Base-by-base conservation (phyloP, 2,888 invertebrate genomes). In the Amaurobius ferox region DNA sequence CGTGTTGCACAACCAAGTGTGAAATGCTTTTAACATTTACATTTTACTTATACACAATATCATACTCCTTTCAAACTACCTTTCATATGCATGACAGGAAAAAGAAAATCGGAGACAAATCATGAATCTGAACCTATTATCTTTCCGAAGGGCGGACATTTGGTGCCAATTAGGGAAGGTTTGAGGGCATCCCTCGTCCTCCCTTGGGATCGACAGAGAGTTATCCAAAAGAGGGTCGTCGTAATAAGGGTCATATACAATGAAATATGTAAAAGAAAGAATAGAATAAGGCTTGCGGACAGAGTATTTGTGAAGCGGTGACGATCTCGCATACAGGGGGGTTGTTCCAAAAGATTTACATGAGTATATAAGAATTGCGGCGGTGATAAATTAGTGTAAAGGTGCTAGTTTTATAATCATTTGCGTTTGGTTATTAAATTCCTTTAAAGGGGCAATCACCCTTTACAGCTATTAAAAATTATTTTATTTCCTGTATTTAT, bases 91-190 rank as follows among this genome's bases (percentile, higher is more conserved):
- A n/a, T n/a, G n/a, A n/a, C n/a, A n/a, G n/a, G n/a, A n/a, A n/a
- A n/a, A n/a, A n/a, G n/a, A n/a, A n/a, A n/a, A n/a, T n/a, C n/a
- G n/a, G n/a, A n/a, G n/a, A n/a, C n/a, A n/a, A n/a, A n/a, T n/a
- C n/a, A n/a, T n/a, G n/a, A n/a, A n/a, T n/a, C n/a, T n/a, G n/a
- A n/a, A n/a, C n/a, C n/a, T n/a, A n/a, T n/a, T n/a, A n/a, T n/a
- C n/a, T n/a, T n/a, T n/a, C n/a, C n/a, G n/a, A n/a, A n/a, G n/a
- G 67, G 30, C 67, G 29, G 30, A 39, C 55, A 73, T 71, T 80
- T 80, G 32, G 67, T 40, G 55, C 80, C 73, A 73, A 80, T 80
- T 80, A 67, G 7, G 29, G 30, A 48, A 55, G 40, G n/a, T 2
- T n/a, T n/a, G 35, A 66, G 68, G n/a, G 55, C 5, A 29, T 44